These are phyloP conservation scores for Neosilurus hyrtlii DNA, from an alignment of 2,797 vertebrate genomes.

Conservation along the genomic window DNA sequence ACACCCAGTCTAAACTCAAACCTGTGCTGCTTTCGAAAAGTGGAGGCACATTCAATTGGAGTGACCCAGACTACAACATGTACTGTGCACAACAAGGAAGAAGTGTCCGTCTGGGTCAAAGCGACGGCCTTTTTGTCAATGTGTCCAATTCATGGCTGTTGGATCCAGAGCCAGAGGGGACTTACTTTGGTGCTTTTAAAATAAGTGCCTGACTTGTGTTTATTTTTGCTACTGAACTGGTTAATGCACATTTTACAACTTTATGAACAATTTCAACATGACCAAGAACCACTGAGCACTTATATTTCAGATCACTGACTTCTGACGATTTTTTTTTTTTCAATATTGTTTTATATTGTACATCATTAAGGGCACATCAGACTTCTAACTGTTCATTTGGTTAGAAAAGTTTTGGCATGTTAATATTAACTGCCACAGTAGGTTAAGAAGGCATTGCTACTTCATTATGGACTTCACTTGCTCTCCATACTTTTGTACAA, in stretches of 20 bases:
- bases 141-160: constrained; percentile 88
- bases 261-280: constrained; percentile 54
- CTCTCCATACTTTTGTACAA: neutral
- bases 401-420: constrained; percentile 16
- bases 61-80: constrained; percentile 85
- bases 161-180: constrained; percentile 84
- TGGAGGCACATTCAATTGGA: constrained; percentile 88
- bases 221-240: constrained; percentile 75
- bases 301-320: constrained; percentile 63
- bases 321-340: constrained; percentile 52
- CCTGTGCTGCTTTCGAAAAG: constrained; percentile 84
- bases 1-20: constrained; percentile 77
- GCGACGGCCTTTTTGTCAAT: constrained; percentile 85
- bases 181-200: constrained; percentile 93
- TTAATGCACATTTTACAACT: constrained; percentile 55
- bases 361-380: constrained; percentile 45
- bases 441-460: constrained; percentile 19
- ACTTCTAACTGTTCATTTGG: constrained; percentile 29
- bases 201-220: constrained; percentile 78
- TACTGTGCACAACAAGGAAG: constrained; percentile 92
- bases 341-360: constrained; percentile 38
- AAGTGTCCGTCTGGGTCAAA: constrained; percentile 79
- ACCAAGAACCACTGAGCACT: constrained; percentile 77
- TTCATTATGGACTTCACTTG: constrained; percentile 14
- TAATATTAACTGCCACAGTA: constrained; percentile 21